Conservation (phyloP, 2,888 invertebrate species). For the Bombyx huttoni region DNA sequence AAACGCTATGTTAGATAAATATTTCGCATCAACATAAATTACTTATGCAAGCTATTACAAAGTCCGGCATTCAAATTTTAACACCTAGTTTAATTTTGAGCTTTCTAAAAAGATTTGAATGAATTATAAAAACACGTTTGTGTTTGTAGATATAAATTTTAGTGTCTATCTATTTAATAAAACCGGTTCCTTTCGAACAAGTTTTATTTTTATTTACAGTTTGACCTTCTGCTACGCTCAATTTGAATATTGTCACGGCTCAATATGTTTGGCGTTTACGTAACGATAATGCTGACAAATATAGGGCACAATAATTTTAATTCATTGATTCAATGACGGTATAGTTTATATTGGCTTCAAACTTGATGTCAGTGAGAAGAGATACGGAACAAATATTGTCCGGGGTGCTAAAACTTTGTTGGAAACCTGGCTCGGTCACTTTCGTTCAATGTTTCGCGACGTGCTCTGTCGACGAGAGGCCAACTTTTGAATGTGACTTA, state of each 20-base stretch:
- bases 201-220: background rate
- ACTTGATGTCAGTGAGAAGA: slow-evolving; percentile 29
- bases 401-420: slow-evolving; percentile 41
- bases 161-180: background rate
- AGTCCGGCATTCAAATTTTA: slow-evolving; percentile 18
- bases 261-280: background rate
- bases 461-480: slow-evolving; percentile 18
- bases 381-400: slow-evolving; percentile 39
- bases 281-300: background rate
- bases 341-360: slow-evolving; percentile 40
- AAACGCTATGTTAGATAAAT: too few relatives aligned
- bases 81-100: slow-evolving; percentile 9
- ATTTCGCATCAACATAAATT: background rate
- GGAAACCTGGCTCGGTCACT: slow-evolving; percentile 47
- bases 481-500: slow-evolving; percentile 42
- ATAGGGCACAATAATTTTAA: slow-evolving; percentile 5
- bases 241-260: background rate
- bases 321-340: slow-evolving; percentile 15
- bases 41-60: slow-evolving; percentile 12
- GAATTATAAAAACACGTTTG: slow-evolving; percentile 10
- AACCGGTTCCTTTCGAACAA: slow-evolving; percentile 1
- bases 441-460: slow-evolving; percentile 35
- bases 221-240: background rate
- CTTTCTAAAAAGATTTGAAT: slow-evolving; percentile 17
- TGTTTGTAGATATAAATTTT: slow-evolving; percentile 5